phyloP scores from a whole-genome alignment of 1,140 invertebrate species.

The Myzus persicae region DNA sequence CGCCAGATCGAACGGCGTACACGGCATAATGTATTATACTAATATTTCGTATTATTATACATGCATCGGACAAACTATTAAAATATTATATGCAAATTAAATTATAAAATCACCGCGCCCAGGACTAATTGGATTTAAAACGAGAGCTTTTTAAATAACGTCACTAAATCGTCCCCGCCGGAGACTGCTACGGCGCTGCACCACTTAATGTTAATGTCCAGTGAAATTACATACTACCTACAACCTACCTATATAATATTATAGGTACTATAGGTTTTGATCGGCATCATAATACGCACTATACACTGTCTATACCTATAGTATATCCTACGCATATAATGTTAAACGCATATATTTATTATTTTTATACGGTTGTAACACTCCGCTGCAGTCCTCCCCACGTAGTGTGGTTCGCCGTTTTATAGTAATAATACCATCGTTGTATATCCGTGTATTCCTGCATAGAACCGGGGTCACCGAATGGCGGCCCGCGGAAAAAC shows the following conservation, averaged over 20 bases:
- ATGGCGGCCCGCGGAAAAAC: neutral
- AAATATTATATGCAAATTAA: conserved; percentile 27
- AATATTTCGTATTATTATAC: neutral
- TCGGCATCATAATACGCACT: no score
- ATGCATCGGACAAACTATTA: no score
- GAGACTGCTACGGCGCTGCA: neutral
- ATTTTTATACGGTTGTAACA: neutral
- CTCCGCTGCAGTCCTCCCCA: neutral
- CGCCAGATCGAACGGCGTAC: neutral
- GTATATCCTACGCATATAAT: neutral
- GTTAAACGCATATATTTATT: neutral
- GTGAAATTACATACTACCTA: neutral
- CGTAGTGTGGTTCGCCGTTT: neutral
- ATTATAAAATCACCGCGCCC: conserved; percentile 18
- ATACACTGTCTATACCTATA: no score
- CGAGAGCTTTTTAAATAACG: conserved; percentile 30
- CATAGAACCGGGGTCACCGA: neutral
- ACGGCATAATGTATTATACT: neutral
- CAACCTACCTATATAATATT: no score
- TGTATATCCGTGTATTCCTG: neutral
- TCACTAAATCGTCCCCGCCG: neutral
- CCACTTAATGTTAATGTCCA: neutral
- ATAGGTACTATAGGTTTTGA: no score
- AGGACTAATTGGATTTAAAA: conserved; percentile 10
- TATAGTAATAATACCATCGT: neutral